Conservation (phyloP, 2,888 invertebrate genomes). For the Archips crataeganus region DNA sequence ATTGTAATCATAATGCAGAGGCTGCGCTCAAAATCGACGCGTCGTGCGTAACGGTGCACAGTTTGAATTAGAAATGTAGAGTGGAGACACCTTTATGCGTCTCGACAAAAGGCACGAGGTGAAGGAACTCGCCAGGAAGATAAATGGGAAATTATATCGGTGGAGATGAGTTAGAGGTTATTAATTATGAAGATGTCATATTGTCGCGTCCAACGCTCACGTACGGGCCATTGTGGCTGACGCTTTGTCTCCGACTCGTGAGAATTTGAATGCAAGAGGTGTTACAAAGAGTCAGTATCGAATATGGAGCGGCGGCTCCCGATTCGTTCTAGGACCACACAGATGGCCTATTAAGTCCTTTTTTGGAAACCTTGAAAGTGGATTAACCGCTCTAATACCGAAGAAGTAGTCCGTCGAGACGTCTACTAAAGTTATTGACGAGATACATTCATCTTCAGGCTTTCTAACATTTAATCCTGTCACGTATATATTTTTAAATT, state of each 20-base stretch:
- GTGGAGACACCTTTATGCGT: conserved; percentile 71
- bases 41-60: conserved; percentile 82
- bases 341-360: conserved; percentile 52
- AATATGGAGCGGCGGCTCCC: conserved; percentile 71
- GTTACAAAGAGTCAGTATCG: conserved; percentile 63
- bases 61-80: conserved; percentile 77
- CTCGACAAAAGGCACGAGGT: conserved; percentile 78
- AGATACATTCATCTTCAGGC: background rate
- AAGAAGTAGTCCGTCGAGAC: conserved; percentile 42
- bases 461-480: background rate
- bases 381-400: conserved; percentile 48
- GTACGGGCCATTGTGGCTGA: conserved; percentile 70
- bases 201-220: conserved; percentile 76
- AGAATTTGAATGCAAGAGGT: conserved; percentile 73
- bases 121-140: conserved; percentile 76
- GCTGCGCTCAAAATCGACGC: conserved; percentile 65
- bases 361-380: conserved; percentile 48
- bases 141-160: conserved; percentile 85
- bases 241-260: conserved; percentile 79
- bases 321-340: conserved; percentile 75
- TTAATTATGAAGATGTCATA: conserved; percentile 85
- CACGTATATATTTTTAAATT: no score
- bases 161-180: conserved; percentile 82
- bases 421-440: conserved; percentile 2
- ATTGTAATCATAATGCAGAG: conserved; percentile 50